Percentiles rank a stretch among this genome's conserved stretches.
These are phyloP conservation scores for Apodemia duryi DNA, from an alignment of 2,888 invertebrate genomes.

Conservation along the genomic window DNA sequence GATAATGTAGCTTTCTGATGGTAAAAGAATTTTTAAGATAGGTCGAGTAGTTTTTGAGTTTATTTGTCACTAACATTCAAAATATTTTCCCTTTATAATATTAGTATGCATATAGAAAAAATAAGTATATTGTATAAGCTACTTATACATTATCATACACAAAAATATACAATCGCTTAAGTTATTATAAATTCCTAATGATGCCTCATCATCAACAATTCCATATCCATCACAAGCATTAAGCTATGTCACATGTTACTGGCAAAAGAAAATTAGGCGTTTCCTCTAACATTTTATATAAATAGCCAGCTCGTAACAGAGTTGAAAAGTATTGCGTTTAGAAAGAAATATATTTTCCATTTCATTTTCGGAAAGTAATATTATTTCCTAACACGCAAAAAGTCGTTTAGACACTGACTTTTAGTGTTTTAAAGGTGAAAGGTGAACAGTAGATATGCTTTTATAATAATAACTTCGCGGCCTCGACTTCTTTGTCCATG, in stretches of 20 bases:
- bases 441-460: constrained; percentile 9
- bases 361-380: constrained; percentile 6
- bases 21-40: too few relatives aligned
- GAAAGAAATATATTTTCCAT: background rate
- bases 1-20: too few relatives aligned
- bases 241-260: background rate
- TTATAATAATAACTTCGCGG: background rate
- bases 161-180: too few relatives aligned
- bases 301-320: background rate
- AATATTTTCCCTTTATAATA: too few relatives aligned
- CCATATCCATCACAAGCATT: background rate
- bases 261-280: background rate
- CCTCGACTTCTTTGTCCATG: background rate
- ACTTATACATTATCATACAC: too few relatives aligned
- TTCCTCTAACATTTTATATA: background rate
- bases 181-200: background rate
- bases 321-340: background rate
- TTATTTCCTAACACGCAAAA: background rate
- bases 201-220: background rate
- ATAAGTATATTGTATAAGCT: too few relatives aligned
- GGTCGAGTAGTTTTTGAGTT: too few relatives aligned
- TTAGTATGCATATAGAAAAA: too few relatives aligned
- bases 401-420: constrained; percentile 5
- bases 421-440: constrained; percentile 5
- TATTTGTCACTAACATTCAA: too few relatives aligned